Evolutionary conservation across 2,888 invertebrate genomes (phyloP), one percentile per base, ranked within the genome.

Genomic region (Amiota mariae): DNA sequence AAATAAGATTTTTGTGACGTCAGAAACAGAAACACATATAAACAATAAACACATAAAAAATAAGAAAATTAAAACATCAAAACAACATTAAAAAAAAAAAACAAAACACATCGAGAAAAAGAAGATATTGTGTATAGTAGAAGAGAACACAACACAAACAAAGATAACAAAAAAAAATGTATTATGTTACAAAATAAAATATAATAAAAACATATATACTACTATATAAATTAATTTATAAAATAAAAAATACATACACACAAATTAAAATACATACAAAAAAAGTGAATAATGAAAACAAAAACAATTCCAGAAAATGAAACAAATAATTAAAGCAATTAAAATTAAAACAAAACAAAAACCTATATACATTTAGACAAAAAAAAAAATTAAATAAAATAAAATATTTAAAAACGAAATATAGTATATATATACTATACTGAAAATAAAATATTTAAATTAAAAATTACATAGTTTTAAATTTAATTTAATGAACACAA

Each of bases 1-100:
- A 79, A 81, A 79, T 78, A 84, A 82, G 86, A 89, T 89, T 89
- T 89, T 89, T 89, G 86, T 89, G 89, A 89, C 89, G 89, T 89
- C 89, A 87, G 87, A 87, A 89, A 36, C 36, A 6, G 36, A 36
- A 89, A 86, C 82, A 84, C n/a, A 86, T 75, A 72, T 61, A 76
- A 75, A 72, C 56, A 56, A 59, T 72, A 73, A 79, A 75, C 71
- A 79, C n/a, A n/a, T n/a, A n/a, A n/a, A n/a, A n/a, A n/a, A n/a
- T n/a, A n/a, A n/a, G n/a, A n/a, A n/a, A n/a, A n/a, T n/a, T n/a
- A n/a, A n/a, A n/a, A n/a, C n/a, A 77, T 10, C 67, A 75, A 73
- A 76, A 59, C 70, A 76, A 72, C 66, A 75, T 76, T 72, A 61
- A 74, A 73, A 76, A 72, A 74, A 63, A 75, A 73, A 71, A 77